These are phyloP conservation scores for Drosophila persimilis DNA, from an alignment of 1,140 invertebrate species.

Conservation along the genomic window DNA sequence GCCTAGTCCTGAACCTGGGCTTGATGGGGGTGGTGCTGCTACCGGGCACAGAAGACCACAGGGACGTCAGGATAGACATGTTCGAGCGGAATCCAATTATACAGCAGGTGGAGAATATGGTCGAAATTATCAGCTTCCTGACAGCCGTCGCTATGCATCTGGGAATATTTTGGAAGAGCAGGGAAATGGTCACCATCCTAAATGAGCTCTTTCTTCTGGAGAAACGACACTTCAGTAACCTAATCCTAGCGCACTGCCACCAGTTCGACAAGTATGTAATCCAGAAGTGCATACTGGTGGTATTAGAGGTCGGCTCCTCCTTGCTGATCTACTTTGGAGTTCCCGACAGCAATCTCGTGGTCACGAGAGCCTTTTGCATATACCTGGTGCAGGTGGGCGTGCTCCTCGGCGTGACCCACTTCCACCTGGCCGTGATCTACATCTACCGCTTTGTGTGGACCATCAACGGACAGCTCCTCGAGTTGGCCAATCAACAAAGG, in stretches of 20 bases:
- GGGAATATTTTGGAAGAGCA: slow-evolving; percentile 25
- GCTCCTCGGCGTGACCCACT: slow-evolving; percentile 18
- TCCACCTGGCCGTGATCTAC: slow-evolving; percentile 24
- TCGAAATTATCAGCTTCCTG: background rate
- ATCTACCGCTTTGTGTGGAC: slow-evolving; percentile 43
- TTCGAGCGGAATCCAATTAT: slow-evolving; percentile 29
- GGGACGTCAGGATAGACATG: background rate
- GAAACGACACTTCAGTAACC: background rate
- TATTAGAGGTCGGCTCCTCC: too few species aligned
- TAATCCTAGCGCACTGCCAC: background rate
- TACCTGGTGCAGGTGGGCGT: background rate
- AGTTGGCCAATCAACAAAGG: background rate
- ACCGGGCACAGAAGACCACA: background rate
- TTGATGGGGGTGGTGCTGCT: slow-evolving; percentile 1
- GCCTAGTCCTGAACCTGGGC: background rate
- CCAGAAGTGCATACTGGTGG: background rate
- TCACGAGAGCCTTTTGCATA: background rate
- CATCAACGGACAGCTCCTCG: slow-evolving; percentile 30
- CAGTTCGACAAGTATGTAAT: slow-evolving; percentile 25
- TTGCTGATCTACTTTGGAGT: background rate
- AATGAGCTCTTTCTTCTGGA: slow-evolving; percentile 23
- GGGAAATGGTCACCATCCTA: slow-evolving; percentile 9
- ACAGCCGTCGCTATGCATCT: slow-evolving; percentile 1
- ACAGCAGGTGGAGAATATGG: slow-evolving; percentile 6
- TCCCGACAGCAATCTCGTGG: background rate